Evolutionary conservation across 2,113 vertebrate genomes (phyloP).

Genomic region (Pseudopipra pipra): DNA sequence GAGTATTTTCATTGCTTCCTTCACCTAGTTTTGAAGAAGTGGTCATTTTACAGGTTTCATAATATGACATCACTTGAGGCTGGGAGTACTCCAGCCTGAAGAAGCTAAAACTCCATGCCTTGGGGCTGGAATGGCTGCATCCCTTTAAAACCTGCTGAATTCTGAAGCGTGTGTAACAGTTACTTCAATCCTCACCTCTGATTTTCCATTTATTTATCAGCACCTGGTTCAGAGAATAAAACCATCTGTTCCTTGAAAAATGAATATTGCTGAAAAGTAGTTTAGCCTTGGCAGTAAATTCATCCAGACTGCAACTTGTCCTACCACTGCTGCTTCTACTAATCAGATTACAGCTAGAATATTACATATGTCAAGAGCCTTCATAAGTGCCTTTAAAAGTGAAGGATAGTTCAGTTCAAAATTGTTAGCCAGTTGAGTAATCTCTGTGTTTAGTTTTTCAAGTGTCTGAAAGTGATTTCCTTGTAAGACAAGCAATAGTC

Average conservation of each 20-base stretch:
- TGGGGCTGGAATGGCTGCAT: neutral
- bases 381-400: conserved; percentile 40
- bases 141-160: neutral
- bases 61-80: neutral
- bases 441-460: neutral
- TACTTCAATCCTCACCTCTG: neutral
- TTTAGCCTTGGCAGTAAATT: conserved; percentile 40
- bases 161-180: neutral
- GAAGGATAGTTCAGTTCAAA: conserved; percentile 29
- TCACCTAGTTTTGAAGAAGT: neutral
- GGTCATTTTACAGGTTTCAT: neutral
- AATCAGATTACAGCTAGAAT: conserved; percentile 15
- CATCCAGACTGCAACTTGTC: conserved; percentile 20
- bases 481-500: neutral
- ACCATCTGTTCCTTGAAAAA: conserved; percentile 55
- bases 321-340: conserved; percentile 24
- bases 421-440: neutral
- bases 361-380: conserved; percentile 34
- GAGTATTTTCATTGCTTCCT: neutral
- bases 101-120: neutral
- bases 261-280: conserved; percentile 12
- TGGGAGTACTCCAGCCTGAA: neutral
- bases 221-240: conserved; percentile 52
- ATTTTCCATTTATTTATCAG: conserved; percentile 36
- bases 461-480: neutral